These are phyloP conservation scores for Dromococcyx pavoninus DNA, from an alignment of 2,797 vertebrate genomes.

Conservation along the genomic window DNA sequence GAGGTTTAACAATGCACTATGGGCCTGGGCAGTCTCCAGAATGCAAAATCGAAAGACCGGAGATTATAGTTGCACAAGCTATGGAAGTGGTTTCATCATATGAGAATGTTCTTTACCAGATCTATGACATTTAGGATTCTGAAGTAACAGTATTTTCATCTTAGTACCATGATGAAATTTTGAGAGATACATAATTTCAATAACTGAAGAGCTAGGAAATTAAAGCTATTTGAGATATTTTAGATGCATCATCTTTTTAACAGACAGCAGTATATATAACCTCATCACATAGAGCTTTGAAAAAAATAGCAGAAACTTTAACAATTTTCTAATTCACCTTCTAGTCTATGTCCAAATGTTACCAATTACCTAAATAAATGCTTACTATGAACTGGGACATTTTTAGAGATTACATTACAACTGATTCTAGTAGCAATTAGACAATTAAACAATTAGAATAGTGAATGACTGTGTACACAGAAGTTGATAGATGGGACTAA, in stretches of 20 bases:
- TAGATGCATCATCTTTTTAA: neutral
- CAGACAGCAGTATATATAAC: neutral
- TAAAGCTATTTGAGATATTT: neutral
- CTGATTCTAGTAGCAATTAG: too few relatives aligned
- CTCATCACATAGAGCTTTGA: neutral
- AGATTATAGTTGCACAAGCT: neutral
- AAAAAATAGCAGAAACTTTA: neutral
- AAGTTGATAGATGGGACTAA: neutral
- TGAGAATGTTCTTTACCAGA: neutral
- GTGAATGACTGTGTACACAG: neutral
- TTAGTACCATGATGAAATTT: neutral
- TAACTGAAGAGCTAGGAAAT: neutral
- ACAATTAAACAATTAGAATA: too few relatives aligned
- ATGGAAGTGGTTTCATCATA: rapidly evolving
- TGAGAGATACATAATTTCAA: neutral
- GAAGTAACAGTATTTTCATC: neutral
- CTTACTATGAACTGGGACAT: neutral
- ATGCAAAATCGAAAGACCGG: neutral
- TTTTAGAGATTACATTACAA: neutral
- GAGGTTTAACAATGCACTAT: rapidly evolving
- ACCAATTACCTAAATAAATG: neutral
- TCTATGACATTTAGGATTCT: neutral
- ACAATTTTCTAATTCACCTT: neutral
- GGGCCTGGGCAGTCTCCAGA: neutral
- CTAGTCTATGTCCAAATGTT: neutral